Evolutionary conservation across 2,888 invertebrate species (phyloP), one percentile per base, ranked within the genome.

Genomic region (Ophraella communa): DNA sequence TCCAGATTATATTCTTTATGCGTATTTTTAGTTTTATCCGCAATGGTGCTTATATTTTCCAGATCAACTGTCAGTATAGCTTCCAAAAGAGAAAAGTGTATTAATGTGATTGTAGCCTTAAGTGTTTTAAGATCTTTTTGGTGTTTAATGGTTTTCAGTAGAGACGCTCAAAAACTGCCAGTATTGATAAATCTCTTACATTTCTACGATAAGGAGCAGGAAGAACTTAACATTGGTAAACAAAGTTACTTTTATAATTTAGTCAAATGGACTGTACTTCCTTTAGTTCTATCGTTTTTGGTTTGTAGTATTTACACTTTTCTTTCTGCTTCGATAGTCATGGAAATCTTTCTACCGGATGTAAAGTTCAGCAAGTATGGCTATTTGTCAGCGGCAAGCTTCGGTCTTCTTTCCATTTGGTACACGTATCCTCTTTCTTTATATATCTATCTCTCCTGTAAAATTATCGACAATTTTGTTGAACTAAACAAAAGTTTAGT

Each of bases 381-480:
- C 21, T 23, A 14, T n/a, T 10, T 55, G 11, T 10, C 54, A 17
- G n/a, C 54, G 3, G 10, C 17, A 4, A 24, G 20, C 1, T 42
- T 42, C 1, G 54, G 42, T 24, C 10, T 39, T 14, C 10, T 55
- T 4, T 14, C 54, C 3, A 39, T 55, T 24, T 55, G 54, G 54
- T 42, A 55, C 17, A 42, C 24, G 3, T 55, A 23, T 42, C 54
- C 54, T n/a, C 17, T 55, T 2, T 14, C 18, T 42, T 44, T 55
- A 24, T 55, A 55, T 10, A 55, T 55, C 14, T 55, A 44, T 17
- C 17, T 55, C 10, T 55, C 54, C 3, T n/a, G 4, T 2, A 55
- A 35, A 10, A 55, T 55, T 24, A 42, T 42, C 11, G 17, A 21
- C 8, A 23, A 55, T 44, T 55, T 55, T 17, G 7, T 1, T 10